phyloP scores from a whole-genome alignment of 2,888 invertebrate species.

The Apantesis nais region DNA sequence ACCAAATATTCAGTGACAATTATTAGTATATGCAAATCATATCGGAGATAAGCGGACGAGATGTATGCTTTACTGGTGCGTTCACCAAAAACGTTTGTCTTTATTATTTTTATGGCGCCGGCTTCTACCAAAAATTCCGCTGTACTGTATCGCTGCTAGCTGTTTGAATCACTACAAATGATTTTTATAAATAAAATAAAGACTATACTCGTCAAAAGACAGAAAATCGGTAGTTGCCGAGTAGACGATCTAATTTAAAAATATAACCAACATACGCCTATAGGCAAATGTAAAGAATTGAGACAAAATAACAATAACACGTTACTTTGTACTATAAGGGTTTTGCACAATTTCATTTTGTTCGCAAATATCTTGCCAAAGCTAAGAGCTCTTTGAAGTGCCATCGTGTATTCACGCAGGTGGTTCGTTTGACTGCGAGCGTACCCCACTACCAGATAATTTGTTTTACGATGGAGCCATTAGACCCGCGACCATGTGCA shows the following conservation, averaged over 20 bases:
- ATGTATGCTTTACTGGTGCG: no score
- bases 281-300: neutral
- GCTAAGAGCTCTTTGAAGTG: conserved; percentile 44
- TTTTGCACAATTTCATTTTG: conserved; percentile 9
- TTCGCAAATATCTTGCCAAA: conserved; percentile 36
- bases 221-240: neutral
- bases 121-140: no score
- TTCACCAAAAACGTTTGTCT: no score
- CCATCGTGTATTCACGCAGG: conserved; percentile 46
- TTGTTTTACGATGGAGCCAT: conserved; percentile 35
- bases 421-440: conserved; percentile 40
- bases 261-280: neutral
- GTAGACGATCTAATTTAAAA: neutral
- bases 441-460: conserved; percentile 38
- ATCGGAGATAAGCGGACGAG: no score
- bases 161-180: no score
- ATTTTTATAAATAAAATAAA: neutral
- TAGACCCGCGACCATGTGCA: conserved; percentile 12
- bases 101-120: no score
- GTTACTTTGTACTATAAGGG: neutral
- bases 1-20: no score
- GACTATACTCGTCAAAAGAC: neutral
- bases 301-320: conserved; percentile 10
- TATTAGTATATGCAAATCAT: no score
- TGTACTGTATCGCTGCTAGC: no score